A percentile compares a stretch with the other conserved stretches of the same genome.
Conservation (phyloP, 2,888 invertebrate species). For the Sminthurides aquaticus region DNA sequence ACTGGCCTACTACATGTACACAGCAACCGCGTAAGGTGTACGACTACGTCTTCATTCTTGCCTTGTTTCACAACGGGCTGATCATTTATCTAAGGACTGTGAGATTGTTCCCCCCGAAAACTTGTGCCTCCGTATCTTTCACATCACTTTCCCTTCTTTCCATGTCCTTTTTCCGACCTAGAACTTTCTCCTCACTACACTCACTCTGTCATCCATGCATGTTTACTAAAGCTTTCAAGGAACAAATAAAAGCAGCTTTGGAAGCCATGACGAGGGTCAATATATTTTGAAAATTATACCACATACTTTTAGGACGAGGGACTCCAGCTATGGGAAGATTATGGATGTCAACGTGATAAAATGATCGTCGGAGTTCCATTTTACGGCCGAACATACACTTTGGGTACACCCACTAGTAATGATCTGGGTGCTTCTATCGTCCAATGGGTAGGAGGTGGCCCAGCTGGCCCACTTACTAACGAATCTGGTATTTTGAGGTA, state of each 20-base stretch:
- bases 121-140: no score
- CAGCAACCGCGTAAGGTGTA: no score
- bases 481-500: constrained; percentile 81
- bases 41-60: no score
- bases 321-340: constrained; percentile 75
- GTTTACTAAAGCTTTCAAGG: no score
- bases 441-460: constrained; percentile 81
- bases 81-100: no score
- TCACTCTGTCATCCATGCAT: no score
- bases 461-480: constrained; percentile 73
- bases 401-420: constrained; percentile 74
- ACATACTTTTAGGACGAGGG: constrained; percentile 66
- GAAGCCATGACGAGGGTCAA: neutral
- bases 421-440: constrained; percentile 78
- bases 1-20: no score
- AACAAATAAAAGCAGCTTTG: neutral
- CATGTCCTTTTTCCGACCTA: no score
- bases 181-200: no score
- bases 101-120: no score
- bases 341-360: constrained; percentile 78
- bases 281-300: neutral
- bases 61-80: no score
- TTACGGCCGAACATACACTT: constrained; percentile 76
- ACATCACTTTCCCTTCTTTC: no score
- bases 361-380: constrained; percentile 80